Conservation (phyloP, 2,888 invertebrate species). For the Elaeidobius kamerunicus region DNA sequence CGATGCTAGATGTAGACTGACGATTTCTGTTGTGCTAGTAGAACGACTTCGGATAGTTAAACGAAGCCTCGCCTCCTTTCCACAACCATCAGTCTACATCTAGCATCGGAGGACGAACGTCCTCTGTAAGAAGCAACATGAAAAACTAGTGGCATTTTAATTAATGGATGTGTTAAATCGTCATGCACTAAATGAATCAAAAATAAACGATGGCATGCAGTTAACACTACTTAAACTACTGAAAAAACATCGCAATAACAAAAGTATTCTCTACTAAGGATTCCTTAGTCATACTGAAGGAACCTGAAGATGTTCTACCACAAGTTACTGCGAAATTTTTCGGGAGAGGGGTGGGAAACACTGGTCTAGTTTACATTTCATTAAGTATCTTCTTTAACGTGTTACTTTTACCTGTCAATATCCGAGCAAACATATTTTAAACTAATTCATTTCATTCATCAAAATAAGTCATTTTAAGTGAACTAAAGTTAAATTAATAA, state of each 20-base stretch:
- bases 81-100: too few relatives aligned
- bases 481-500: too few relatives aligned
- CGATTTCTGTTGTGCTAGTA: too few relatives aligned
- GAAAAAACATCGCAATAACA: slow-evolving; percentile 28
- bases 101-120: too few relatives aligned
- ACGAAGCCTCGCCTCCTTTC: too few relatives aligned
- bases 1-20: too few relatives aligned
- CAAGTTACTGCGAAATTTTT: slow-evolving; percentile 25
- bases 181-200: background rate
- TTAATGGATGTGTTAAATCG: background rate
- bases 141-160: background rate
- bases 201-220: slow-evolving; percentile 1
- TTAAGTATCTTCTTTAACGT: background rate
- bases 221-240: slow-evolving; percentile 7
- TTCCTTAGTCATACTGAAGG: slow-evolving; percentile 18
- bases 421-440: background rate
- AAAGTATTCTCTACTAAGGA: background rate
- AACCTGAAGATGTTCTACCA: slow-evolving; percentile 4
- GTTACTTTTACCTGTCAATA: background rate
- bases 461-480: too few relatives aligned
- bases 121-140: too few relatives aligned
- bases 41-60: too few relatives aligned
- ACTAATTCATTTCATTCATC: too few relatives aligned
- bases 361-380: too few relatives aligned
- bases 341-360: slow-evolving; percentile 1